Evolutionary conservation across 37 sponge, comb jelly and placozoan species (phyloP).

Genomic region (Beroe ovata): DNA sequence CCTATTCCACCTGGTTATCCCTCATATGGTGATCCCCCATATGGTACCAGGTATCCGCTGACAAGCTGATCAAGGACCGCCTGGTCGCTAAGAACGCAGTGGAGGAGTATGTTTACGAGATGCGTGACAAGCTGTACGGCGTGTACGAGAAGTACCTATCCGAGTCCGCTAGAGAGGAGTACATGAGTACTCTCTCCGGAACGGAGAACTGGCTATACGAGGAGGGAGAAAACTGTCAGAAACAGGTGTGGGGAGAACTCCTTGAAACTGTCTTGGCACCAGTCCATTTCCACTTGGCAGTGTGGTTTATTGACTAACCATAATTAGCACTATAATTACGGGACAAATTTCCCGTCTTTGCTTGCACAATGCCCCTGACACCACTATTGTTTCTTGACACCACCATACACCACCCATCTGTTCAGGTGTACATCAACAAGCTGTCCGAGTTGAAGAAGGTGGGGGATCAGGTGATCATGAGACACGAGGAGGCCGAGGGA

Average conservation of each 20-base stretch:
- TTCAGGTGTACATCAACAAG: constrained; percentile 74
- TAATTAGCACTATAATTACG: no score
- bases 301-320: no score
- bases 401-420: no score
- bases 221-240: constrained; percentile 94
- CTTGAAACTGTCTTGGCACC: no score
- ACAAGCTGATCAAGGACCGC: constrained; percentile 53
- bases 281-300: no score
- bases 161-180: constrained; percentile 72
- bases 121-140: constrained; percentile 79
- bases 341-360: no score
- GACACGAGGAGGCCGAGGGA: constrained; percentile 73
- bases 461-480: constrained; percentile 74
- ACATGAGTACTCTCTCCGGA: constrained; percentile 68
- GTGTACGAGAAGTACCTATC: constrained; percentile 74
- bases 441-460: constrained; percentile 76
- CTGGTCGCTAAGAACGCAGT: constrained; percentile 80
- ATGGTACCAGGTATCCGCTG: constrained; percentile 25
- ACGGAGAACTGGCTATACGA: constrained; percentile 98
- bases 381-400: no score
- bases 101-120: constrained; percentile 97
- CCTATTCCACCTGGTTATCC: no score
- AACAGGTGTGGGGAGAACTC: constrained; percentile 75
- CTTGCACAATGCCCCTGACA: no score
- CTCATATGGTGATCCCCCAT: no score